These are phyloP conservation scores for Hybognathus amarus DNA, from an alignment of 2,797 vertebrate species.

Conservation along the genomic window DNA sequence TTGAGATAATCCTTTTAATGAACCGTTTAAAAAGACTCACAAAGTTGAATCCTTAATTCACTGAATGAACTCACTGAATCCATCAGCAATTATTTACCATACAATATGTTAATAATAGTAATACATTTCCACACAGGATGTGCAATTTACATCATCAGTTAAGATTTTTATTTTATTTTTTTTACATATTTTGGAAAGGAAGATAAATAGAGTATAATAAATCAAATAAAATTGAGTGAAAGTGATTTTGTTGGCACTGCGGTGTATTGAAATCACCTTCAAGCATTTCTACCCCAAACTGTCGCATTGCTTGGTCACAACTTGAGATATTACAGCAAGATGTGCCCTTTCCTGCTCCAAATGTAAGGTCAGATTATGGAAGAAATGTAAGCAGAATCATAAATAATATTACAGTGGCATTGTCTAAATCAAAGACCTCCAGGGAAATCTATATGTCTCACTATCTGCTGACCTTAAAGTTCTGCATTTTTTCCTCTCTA, in stretches of 20 bases:
- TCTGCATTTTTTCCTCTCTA: slow-evolving; percentile 24
- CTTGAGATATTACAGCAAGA: slow-evolving; percentile 52
- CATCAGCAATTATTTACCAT: background rate
- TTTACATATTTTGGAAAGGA: background rate
- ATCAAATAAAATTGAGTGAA: background rate
- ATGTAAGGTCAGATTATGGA: slow-evolving; percentile 31
- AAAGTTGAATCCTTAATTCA: background rate
- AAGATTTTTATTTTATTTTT: too few species aligned
- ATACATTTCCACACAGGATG: background rate
- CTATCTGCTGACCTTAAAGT: slow-evolving; percentile 40
- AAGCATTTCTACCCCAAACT: background rate
- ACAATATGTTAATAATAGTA: background rate
- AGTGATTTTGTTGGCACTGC: background rate
- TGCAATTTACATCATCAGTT: background rate
- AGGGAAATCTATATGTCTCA: slow-evolving; percentile 31
- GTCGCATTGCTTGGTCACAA: slow-evolving; percentile 12
- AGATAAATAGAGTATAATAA: background rate
- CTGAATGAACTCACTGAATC: background rate
- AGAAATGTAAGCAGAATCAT: slow-evolving; percentile 33
- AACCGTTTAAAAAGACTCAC: background rate
- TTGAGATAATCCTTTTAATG: background rate
- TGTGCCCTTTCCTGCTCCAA: slow-evolving; percentile 23
- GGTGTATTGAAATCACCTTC: background rate
- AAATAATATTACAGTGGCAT: slow-evolving; percentile 17
- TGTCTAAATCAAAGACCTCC: slow-evolving; percentile 45